Evolutionary conservation across 2,113 vertebrate species (phyloP).

Genomic region (Campylorhamphus procurvoides): DNA sequence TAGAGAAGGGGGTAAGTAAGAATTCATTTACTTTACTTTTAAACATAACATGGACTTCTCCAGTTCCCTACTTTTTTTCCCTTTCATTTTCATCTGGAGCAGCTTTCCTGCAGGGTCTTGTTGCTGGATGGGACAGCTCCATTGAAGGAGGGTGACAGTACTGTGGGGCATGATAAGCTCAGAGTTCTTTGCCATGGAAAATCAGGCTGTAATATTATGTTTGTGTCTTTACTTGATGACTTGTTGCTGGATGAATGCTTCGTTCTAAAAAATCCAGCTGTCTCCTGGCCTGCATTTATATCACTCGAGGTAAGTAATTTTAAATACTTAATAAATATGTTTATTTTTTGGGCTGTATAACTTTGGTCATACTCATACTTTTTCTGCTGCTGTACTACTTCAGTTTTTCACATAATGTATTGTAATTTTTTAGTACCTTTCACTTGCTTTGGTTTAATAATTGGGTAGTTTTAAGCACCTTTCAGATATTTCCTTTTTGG

Average conservation of each 20-base stretch:
- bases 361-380: background rate
- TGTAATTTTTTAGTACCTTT: background rate
- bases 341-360: background rate
- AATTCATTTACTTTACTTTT: background rate
- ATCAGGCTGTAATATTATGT: background rate
- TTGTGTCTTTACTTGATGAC: background rate
- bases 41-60: background rate
- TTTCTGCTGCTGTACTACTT: background rate
- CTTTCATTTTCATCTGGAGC: background rate
- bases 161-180: background rate
- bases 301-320: background rate
- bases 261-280: slow-evolving; percentile 1
- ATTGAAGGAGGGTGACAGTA: background rate
- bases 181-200: background rate
- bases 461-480: background rate
- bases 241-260: slow-evolving; percentile 1
- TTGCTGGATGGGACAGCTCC: slow-evolving; percentile 22
- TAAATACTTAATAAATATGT: background rate
- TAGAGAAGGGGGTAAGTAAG: background rate
- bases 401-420: background rate
- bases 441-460: background rate
- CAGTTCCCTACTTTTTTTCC: background rate
- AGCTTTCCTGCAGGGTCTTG: background rate
- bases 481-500: background rate
- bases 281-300: background rate